phyloP scores from a whole-genome alignment of 2,113 vertebrate species.

The Psilopsiagon aurifrons region DNA sequence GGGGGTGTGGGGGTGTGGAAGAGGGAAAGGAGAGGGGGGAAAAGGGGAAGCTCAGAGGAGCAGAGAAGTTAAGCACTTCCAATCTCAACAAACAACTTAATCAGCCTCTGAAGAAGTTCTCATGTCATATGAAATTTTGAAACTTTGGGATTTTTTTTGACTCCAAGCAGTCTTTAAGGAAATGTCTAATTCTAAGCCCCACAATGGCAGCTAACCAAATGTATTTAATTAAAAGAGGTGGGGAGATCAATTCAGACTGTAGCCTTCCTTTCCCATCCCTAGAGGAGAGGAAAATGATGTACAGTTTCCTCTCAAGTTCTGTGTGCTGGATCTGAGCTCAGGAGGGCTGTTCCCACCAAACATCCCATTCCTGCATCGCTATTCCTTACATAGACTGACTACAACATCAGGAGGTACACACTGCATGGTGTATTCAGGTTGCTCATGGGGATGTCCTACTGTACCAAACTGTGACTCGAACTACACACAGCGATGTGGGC shows the following conservation, averaged over 20 bases:
- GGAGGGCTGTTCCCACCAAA: not conserved
- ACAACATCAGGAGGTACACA: not conserved
- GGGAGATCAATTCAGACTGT: not conserved
- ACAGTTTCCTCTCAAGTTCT: not conserved
- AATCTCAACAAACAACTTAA: not conserved
- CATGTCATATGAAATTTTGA: not conserved
- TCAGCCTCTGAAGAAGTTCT: not conserved
- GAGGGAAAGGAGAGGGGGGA: not conserved
- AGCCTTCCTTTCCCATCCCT: not conserved
- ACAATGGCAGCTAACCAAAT: not conserved
- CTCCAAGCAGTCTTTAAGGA: not conserved
- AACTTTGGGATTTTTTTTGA: not conserved
- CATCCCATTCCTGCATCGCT: accelerated
- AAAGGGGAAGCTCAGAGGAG: not conserved
- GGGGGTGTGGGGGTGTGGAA: too few species aligned
- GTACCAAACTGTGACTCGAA: not conserved
- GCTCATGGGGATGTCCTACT: not conserved
- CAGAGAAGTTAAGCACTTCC: accelerated
- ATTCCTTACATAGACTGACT: accelerated
- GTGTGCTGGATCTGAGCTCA: not conserved
- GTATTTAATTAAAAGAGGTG: not conserved
- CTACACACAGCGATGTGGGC: not conserved
- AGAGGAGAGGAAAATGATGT: not conserved
- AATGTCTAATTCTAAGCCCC: not conserved
- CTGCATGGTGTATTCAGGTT: too few species aligned